Conservation (phyloP, 2,888 invertebrate species). For the Tetragnatha montana region DNA sequence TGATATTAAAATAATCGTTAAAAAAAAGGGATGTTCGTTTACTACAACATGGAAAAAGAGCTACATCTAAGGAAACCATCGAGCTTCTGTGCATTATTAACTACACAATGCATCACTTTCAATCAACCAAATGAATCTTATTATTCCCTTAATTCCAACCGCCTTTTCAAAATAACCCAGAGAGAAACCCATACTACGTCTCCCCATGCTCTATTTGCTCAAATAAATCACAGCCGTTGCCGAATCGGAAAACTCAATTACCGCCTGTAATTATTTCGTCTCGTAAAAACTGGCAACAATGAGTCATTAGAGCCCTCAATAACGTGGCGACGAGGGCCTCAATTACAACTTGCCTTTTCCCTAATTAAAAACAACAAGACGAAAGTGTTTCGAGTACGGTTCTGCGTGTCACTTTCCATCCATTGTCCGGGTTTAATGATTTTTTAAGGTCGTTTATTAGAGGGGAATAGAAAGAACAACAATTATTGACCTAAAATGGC, state of each 20-base stretch:
- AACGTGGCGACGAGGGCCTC: conserved; percentile 20
- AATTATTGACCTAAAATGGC: conserved; percentile 42
- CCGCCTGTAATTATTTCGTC: conserved; percentile 24
- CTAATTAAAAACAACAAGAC: conserved; percentile 47
- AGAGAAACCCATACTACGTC: background rate
- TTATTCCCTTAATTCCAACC: too few species aligned
- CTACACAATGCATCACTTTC: too few species aligned
- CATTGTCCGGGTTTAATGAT: conserved; percentile 46
- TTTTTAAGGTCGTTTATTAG: conserved; percentile 32
- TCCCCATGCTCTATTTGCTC: conserved; percentile 27
- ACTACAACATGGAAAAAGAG: too few species aligned
- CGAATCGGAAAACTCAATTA: conserved; percentile 46
- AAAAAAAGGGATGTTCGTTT: too few species aligned
- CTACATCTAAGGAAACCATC: too few species aligned
- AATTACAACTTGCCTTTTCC: conserved; percentile 30
- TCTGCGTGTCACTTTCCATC: conserved; percentile 23
- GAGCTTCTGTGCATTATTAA: too few species aligned
- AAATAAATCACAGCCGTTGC: conserved; percentile 13
- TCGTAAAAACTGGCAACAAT: conserved; percentile 22
- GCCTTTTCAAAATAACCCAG: too few species aligned
- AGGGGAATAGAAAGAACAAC: conserved; percentile 12
- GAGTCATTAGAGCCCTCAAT: conserved; percentile 26
- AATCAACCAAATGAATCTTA: too few species aligned
- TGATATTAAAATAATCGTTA: too few species aligned
- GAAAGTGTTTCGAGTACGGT: conserved; percentile 15